Conservation (phyloP, 2,888 invertebrate species). For the Drosophila prostipennis region DNA sequence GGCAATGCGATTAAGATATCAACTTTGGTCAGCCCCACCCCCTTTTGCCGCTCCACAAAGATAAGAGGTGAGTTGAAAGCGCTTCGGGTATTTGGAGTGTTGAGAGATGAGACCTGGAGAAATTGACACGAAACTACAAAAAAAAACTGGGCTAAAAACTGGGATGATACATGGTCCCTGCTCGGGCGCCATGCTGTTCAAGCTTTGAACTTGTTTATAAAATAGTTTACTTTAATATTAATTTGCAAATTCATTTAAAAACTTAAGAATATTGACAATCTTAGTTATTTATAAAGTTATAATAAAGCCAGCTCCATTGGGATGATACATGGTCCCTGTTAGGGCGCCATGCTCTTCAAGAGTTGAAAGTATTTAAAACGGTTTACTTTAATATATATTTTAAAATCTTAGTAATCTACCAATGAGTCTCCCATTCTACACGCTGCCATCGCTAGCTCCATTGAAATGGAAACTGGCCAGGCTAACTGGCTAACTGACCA, state of each 20-base stretch:
- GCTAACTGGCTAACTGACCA: slow-evolving; percentile 44
- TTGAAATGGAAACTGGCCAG: slow-evolving; percentile 75
- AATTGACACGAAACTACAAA: background rate
- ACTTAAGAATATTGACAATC: no score
- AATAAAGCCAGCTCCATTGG: background rate
- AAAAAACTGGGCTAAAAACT: background rate
- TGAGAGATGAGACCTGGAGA: slow-evolving; percentile 27
- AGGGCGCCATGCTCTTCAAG: background rate
- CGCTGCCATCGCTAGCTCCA: slow-evolving; percentile 32
- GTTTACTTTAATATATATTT: no score
- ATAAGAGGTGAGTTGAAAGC: slow-evolving; percentile 52
- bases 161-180: background rate
- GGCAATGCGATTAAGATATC: slow-evolving; percentile 76
- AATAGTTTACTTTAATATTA: no score
- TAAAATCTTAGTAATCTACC: background rate
- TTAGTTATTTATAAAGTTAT: no score
- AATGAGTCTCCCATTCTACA: slow-evolving; percentile 4
- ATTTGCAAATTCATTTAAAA: no score
- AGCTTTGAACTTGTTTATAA: no score
- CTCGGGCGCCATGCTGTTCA: background rate
- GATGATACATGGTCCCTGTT: background rate
- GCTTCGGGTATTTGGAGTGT: slow-evolving; percentile 25
- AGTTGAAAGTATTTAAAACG: no score
- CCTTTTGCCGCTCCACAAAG: slow-evolving; percentile 66
- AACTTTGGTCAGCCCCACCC: slow-evolving; percentile 57